Evolutionary conservation across 35 echinoderm and acorn worm genomes (phyloP).

Genomic region (Strongylocentrotus purpuratus): DNA sequence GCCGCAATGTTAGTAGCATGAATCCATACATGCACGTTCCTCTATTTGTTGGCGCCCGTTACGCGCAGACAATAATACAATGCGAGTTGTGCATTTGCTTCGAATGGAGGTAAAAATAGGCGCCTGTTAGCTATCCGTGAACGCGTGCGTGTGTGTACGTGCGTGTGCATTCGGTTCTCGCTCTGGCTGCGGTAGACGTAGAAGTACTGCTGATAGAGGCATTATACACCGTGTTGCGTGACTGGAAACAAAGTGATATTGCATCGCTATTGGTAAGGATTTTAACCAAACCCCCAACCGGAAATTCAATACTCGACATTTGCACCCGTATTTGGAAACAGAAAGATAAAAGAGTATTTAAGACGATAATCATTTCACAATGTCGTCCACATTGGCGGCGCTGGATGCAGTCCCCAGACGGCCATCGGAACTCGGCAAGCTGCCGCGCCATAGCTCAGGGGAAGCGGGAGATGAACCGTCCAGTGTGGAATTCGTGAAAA

Average conservation of each 20-base stretch:
- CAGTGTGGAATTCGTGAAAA: slow-evolving; percentile 22
- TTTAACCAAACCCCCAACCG: not conserved
- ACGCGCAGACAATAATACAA: not conserved
- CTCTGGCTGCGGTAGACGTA: not conserved
- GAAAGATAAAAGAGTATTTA: not conserved
- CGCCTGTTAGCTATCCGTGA: not conserved
- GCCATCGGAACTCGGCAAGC: slow-evolving; percentile 27
- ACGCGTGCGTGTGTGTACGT: not conserved
- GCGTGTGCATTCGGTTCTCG: not conserved
- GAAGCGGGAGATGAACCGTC: not conserved
- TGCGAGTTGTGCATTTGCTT: not conserved
- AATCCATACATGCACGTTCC: no score
- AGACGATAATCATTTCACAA: not conserved
- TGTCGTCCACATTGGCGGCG: not conserved
- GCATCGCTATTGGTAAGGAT: not conserved
- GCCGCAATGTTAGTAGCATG: not conserved
- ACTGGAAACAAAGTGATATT: not conserved
- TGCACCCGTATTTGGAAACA: not conserved
- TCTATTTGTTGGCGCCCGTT: not conserved
- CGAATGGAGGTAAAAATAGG: not conserved
- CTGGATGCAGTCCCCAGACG: not conserved
- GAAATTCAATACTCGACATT: not conserved
- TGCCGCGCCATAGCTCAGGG: not conserved
- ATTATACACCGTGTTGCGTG: not conserved
- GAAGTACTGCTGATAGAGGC: not conserved